These are phyloP conservation scores for Oreocharis arfaki DNA, from an alignment of 2,113 vertebrate genomes.

Conservation along the genomic window DNA sequence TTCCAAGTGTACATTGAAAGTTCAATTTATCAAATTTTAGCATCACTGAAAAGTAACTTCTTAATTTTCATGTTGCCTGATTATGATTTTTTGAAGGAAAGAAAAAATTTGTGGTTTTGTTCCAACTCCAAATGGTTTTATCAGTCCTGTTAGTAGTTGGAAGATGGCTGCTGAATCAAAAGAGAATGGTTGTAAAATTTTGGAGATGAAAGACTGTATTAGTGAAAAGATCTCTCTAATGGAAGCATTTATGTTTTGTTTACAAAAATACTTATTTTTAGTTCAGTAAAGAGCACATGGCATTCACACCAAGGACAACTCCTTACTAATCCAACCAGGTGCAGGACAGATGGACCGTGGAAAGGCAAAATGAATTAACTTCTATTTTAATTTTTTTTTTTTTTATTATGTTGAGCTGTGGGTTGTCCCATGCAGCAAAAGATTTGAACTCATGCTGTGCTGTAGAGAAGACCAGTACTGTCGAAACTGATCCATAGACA, in stretches of 20 bases:
- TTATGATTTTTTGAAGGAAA: background rate
- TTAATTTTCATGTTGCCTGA: background rate
- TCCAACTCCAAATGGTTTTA: background rate
- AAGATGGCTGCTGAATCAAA: background rate
- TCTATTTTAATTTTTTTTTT: background rate
- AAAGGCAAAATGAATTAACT: constrained; percentile 19
- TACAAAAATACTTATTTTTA: background rate
- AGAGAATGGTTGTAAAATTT: background rate
- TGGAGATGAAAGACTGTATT: background rate
- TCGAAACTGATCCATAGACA: background rate
- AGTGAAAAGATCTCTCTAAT: background rate
- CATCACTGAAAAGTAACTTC: background rate
- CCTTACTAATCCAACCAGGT: background rate
- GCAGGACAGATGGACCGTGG: constrained; percentile 8
- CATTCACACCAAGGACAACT: background rate
- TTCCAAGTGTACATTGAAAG: background rate
- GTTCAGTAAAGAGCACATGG: background rate
- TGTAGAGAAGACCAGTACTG: background rate
- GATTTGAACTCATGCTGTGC: background rate
- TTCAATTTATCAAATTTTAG: background rate
- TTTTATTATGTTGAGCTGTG: background rate
- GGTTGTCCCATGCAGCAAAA: background rate
- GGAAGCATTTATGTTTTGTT: background rate
- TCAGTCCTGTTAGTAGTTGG: background rate
- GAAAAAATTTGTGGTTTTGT: background rate